A percentile compares a stretch with the other conserved stretches of the same genome.
These are phyloP conservation scores for Meandrina meandrites DNA, from an alignment of 92 coral and sea anemone species.

Conservation along the genomic window DNA sequence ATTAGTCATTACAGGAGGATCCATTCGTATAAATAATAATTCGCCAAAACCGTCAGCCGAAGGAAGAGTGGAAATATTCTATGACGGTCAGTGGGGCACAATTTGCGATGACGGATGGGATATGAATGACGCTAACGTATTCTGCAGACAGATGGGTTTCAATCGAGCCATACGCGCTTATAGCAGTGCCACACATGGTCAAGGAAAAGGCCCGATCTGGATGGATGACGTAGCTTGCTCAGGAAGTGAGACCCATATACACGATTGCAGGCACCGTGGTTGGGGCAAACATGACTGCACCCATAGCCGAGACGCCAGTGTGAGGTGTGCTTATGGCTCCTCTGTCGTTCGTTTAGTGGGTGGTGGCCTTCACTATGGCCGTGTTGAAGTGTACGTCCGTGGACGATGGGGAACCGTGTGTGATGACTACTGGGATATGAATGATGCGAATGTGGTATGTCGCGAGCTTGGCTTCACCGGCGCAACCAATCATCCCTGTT, in stretches of 20 bases:
- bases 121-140: neutral
- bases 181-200: neutral
- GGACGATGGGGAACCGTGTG: slow-evolving; percentile 63
- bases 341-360: neutral
- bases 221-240: slow-evolving; percentile 3
- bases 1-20: neutral
- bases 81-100: slow-evolving; percentile 16
- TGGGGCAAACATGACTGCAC: slow-evolving; percentile 19
- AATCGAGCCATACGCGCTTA: neutral
- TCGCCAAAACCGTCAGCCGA: neutral
- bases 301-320: slow-evolving; percentile 12
- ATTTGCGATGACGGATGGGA: slow-evolving; percentile 14
- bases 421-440: slow-evolving; percentile 43
- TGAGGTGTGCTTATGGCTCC: neutral
- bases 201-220: slow-evolving; percentile 4
- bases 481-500: slow-evolving; percentile 9
- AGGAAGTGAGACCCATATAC: neutral
- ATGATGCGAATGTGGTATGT: slow-evolving; percentile 48
- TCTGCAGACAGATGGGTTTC: slow-evolving; percentile 6
- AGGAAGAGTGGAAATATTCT: slow-evolving; percentile 5
- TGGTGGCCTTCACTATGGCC: slow-evolving; percentile 26
- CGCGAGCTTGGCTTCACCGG: slow-evolving; percentile 37
- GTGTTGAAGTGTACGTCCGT: slow-evolving; percentile 43
- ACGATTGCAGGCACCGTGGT: slow-evolving; percentile 9
- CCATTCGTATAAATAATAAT: neutral